These are phyloP conservation scores for Psilopsiagon aymara DNA, from an alignment of 2,113 vertebrate species.

Conservation along the genomic window DNA sequence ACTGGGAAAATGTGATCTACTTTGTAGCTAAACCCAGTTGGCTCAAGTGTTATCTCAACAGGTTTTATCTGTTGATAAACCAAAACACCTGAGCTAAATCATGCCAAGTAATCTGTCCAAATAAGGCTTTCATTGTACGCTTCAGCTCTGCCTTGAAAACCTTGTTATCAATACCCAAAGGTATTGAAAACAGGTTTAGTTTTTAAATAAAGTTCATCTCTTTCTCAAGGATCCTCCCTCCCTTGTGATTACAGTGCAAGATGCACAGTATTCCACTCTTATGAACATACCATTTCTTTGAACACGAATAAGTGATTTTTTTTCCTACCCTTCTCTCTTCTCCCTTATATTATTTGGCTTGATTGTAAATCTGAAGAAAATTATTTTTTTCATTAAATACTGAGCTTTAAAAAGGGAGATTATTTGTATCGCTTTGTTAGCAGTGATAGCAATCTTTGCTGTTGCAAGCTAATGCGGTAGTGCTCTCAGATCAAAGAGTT, in stretches of 20 bases:
- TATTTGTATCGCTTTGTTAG: background rate
- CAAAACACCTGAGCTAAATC: background rate
- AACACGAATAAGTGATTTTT: background rate
- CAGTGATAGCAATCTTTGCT: background rate
- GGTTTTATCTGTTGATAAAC: background rate
- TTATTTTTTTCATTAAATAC: background rate
- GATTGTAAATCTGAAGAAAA: background rate
- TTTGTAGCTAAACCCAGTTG: background rate
- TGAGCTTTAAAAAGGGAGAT: background rate
- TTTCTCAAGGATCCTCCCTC: background rate
- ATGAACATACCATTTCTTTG: background rate
- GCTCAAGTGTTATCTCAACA: background rate
- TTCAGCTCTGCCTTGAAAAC: background rate
- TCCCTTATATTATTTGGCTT: background rate
- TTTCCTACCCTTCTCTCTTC: background rate
- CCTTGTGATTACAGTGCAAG: background rate
- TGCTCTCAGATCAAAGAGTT: background rate
- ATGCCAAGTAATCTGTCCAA: background rate
- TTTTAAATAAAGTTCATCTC: background rate
- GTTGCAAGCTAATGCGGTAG: background rate
- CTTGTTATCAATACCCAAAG: background rate
- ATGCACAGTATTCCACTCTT: background rate
- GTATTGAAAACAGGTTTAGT: background rate
- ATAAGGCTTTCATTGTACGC: background rate
- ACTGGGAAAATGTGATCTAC: background rate